phyloP scores from a whole-genome alignment of 2,888 invertebrate species.

The Conus canariensis region DNA sequence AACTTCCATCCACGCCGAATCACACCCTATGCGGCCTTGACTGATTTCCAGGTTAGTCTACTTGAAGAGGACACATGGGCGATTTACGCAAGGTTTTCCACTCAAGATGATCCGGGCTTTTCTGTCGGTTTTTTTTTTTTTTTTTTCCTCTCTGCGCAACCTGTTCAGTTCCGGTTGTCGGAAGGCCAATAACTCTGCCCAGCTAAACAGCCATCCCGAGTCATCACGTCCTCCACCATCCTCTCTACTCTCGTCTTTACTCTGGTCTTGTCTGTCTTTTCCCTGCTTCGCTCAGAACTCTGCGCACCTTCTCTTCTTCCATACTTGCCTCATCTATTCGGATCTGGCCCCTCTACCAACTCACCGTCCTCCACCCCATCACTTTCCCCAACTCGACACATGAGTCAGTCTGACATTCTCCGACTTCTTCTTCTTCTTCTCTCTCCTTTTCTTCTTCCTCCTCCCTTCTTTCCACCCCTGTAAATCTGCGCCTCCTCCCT shows the following conservation, averaged over 20 bases:
- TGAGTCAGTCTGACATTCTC: neutral
- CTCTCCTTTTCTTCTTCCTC: neutral
- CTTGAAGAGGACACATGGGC: too few relatives aligned
- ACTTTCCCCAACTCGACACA: too few relatives aligned
- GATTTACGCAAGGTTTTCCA: too few relatives aligned
- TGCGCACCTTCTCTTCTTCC: neutral
- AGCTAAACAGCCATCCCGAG: neutral
- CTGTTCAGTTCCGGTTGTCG: conserved; percentile 27
- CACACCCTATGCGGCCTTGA: too few relatives aligned
- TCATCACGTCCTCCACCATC: neutral
- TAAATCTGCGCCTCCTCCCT: neutral
- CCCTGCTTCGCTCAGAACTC: neutral
- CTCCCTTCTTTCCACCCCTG: neutral
- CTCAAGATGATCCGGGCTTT: too few relatives aligned
- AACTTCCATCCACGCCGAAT: too few relatives aligned
- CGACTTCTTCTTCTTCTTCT: neutral
- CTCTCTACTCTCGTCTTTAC: neutral
- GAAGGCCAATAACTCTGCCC: neutral
- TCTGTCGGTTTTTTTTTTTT: too few relatives aligned
- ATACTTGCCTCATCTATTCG: too few relatives aligned
- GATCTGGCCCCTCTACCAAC: too few relatives aligned
- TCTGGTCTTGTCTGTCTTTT: neutral
- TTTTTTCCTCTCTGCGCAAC: neutral
- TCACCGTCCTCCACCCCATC: too few relatives aligned
- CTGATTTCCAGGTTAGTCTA: too few relatives aligned